Evolutionary conservation across 2,797 vertebrate species (phyloP).

Genomic region (Pogoniulus pusillus): DNA sequence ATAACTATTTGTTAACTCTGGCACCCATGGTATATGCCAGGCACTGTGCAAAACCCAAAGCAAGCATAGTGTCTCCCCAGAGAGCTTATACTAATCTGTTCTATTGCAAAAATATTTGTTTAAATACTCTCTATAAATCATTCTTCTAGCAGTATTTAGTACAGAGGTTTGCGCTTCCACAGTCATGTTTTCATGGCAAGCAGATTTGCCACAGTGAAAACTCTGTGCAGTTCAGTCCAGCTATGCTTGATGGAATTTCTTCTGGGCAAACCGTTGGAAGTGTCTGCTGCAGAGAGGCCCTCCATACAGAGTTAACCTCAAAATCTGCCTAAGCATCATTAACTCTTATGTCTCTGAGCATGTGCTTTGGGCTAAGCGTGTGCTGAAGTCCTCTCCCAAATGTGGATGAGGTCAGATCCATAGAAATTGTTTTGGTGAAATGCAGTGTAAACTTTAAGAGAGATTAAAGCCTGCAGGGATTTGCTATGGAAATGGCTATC

Average conservation of each 20-base stretch:
- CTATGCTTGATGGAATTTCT: constrained; percentile 8
- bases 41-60: neutral
- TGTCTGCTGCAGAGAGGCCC: neutral
- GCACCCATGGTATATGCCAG: neutral
- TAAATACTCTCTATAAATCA: neutral
- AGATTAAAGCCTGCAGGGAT: neutral
- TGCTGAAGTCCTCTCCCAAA: neutral
- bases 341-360: constrained; percentile 9
- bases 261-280: neutral
- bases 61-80: neutral
- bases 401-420: neutral
- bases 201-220: neutral
- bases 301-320: constrained; percentile 33
- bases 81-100: neutral
- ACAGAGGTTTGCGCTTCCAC: neutral
- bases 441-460: neutral
- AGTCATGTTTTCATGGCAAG: constrained; percentile 18
- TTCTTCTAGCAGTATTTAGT: neutral
- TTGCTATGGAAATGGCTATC: neutral
- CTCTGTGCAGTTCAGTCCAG: neutral
- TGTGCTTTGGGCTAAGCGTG: neutral
- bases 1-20: constrained; percentile 33
- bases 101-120: constrained; percentile 17
- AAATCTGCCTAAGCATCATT: constrained; percentile 42
- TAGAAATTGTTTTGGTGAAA: neutral